Evolutionary conservation across 2,888 invertebrate species (phyloP), one percentile per base, ranked within the genome.

Genomic region (Mesopsocus fuscifrons): DNA sequence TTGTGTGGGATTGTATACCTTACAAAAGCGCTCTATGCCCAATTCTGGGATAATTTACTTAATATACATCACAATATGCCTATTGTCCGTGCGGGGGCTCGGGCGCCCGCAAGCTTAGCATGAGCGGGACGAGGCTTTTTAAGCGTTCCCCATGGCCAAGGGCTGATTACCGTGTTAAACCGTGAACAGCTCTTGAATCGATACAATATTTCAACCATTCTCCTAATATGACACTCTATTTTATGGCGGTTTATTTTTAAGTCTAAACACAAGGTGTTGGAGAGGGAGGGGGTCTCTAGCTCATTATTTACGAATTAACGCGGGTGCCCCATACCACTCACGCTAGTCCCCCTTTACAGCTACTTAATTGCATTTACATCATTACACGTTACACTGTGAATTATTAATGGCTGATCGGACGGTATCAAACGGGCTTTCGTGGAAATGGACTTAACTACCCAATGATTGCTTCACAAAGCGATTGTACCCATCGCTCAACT

Each of bases 31-130:
- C 26, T 26, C 26, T 26, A 26, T 26, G 26, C 26, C 26, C 26
- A 26, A 38, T 38, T 38, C 38, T 16, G 21, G 20, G 17, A 21
- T 38, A 38, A 38, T 38, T 38, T 38, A 38, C 21, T 38, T 38
- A 38, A 38, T 38, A 38, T 38, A 38, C 38, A 38, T 38, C 38
- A 38, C 38, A 38, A 38, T 38, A 20, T 38, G 38, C n/a, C 26
- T 26, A 26, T 26, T 26, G 26, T 26, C n/a, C 6, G 26, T 26
- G 26, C 26, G 26, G 20, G 18, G 38, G 9, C 33, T 17, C 4
- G 33, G 20, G 20, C 20, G 8, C 16, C 18, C 18, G 18, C 17
- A 38, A 18, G 38, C 9, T 38, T 18, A 38, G 20, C 38, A 38
- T 17, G 6, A 5, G 38, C 9, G 38, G 3, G n/a, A 16, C 20